phyloP scores from a whole-genome alignment of 1,140 invertebrate species.

The Pseudachorutes palmiensis region DNA sequence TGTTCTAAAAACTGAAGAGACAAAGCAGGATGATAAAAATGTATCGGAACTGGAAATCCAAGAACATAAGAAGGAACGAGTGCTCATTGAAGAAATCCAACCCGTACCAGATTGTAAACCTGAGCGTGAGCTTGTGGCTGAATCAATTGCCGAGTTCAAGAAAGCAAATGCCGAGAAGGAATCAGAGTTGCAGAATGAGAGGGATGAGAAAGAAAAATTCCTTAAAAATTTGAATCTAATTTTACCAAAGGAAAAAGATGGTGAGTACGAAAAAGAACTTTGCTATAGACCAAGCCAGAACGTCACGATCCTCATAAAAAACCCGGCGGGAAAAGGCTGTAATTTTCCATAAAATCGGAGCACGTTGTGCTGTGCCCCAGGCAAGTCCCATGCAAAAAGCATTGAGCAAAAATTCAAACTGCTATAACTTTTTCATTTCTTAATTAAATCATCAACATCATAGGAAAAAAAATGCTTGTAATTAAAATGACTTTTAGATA shows the following conservation, averaged over 20 bases:
- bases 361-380: too few species aligned
- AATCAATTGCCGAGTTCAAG: constrained; percentile 8
- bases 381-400: too few species aligned
- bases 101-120: background rate
- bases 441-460: too few species aligned
- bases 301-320: too few species aligned
- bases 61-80: background rate
- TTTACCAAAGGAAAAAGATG: constrained; percentile 22
- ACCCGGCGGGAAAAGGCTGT: too few species aligned
- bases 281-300: too few species aligned
- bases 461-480: too few species aligned
- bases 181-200: constrained; percentile 11
- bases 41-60: too few species aligned
- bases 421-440: background rate
- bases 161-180: background rate
- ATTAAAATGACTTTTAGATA: too few species aligned
- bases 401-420: background rate
- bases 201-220: constrained; percentile 25
- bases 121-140: background rate
- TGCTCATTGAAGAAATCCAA: background rate
- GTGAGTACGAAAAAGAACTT: constrained; percentile 17
- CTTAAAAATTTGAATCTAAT: constrained; percentile 23
- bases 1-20: too few species aligned
- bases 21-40: too few species aligned
- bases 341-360: too few species aligned